Base-by-base conservation (phyloP, 1,140 invertebrate species). In the Drosophila nasuta region DNA sequence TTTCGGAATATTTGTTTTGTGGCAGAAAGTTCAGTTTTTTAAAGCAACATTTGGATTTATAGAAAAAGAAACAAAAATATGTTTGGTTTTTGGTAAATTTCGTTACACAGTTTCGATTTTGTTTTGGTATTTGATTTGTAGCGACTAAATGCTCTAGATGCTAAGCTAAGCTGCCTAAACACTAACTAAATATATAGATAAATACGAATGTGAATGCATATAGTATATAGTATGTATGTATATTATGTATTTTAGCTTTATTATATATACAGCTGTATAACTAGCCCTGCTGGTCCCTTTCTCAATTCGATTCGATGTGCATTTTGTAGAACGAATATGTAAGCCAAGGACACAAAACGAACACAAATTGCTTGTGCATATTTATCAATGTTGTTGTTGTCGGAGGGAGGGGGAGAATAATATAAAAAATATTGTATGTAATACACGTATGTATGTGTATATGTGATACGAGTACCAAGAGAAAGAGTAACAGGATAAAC, bases 41-140 rank as follows among this genome's bases (percentile, higher is more conserved):
- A 75, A 76, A 67, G 67, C 64, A 79, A 88, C 54, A 67, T 75
- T 75, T 69, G 71, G 59, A 57, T 81, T 77, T 49, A 54, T 78
- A 83, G 85, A 88, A 88, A 89, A 81, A 88, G 81, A 89, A 88
- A 88, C 83, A 83, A 88, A 88, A 83, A 87, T 88, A 87, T 88
- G 59, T 83, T 83, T 88, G 81, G 77, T 77, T 82, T 88, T 87
- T 83, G 83, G 20, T 81, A 74, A 88, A 78, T 88, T 87, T 88
- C 64, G 80, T 80, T 66, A 88, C 82, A 81, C 65, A 75, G 30
- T 63, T 57, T 15, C 25, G 78, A 71, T 73, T 38, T 38, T 7
- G 20, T 20, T 20, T 20, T 20, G 20, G 3, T 20, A 20, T 38
- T 79, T 41, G 33, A 48, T 5, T 43, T 43, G 41, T 57, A 33